phyloP scores from a whole-genome alignment of 1,140 invertebrate species.

The Leptinotarsa lineolata region DNA sequence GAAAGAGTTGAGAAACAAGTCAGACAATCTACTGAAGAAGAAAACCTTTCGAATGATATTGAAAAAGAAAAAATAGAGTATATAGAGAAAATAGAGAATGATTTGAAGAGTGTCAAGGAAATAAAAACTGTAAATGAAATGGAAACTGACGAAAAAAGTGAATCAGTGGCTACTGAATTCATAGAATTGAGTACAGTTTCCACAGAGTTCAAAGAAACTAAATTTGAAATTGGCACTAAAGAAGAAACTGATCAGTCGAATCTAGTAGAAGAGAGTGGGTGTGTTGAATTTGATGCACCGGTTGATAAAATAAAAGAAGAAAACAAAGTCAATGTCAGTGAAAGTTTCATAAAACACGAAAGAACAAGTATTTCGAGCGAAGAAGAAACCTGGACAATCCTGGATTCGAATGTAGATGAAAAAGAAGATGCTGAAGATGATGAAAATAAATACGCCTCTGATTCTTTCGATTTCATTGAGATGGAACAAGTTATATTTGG shows the following conservation, averaged over 20 bases:
- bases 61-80: no score
- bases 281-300: no score
- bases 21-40: not conserved
- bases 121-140: not conserved
- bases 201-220: no score
- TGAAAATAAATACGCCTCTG: not conserved
- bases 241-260: no score
- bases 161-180: not conserved
- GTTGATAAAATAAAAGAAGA: no score
- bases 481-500: slow-evolving; percentile 55
- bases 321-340: not conserved
- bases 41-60: no score
- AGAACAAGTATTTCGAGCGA: not conserved
- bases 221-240: no score
- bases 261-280: no score
- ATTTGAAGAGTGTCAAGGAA: not conserved
- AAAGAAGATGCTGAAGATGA: slow-evolving; percentile 3
- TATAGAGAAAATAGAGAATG: no score
- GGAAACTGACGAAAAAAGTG: not conserved
- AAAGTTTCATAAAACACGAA: slow-evolving; percentile 1
- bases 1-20: not conserved
- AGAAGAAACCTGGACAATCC: not conserved
- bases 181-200: no score
- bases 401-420: not conserved
- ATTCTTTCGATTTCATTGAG: not conserved